phyloP scores from a whole-genome alignment of 2,113 vertebrate species.

The Chaenocephalus aceratus region DNA sequence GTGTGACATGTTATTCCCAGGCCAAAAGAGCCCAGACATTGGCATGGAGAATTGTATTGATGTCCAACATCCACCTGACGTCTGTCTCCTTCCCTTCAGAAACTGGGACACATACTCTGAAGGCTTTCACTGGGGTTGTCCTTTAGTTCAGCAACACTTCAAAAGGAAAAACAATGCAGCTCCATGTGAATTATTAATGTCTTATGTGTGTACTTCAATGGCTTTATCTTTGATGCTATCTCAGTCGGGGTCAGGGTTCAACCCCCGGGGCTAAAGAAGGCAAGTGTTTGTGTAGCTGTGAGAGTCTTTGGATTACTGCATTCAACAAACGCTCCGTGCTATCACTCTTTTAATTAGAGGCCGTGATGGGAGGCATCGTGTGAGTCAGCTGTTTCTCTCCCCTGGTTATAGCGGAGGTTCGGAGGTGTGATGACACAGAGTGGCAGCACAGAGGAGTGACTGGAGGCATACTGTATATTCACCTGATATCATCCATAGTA shows the following conservation, averaged over 20 bases:
- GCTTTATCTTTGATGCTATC: constrained; percentile 33
- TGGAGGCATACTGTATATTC: not conserved
- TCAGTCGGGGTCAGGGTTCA: constrained; percentile 43
- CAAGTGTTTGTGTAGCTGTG: not conserved
- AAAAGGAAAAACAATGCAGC: constrained; percentile 49
- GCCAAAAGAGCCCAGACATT: not conserved
- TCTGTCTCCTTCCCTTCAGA: not conserved
- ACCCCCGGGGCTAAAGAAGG: constrained; percentile 27
- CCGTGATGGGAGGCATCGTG: constrained; percentile 29
- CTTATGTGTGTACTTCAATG: constrained; percentile 54
- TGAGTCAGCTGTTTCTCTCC: constrained; percentile 64
- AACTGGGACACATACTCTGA: not conserved
- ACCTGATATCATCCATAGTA: not conserved
- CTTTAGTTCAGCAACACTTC: constrained; percentile 22
- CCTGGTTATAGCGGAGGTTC: constrained; percentile 16
- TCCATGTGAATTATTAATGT: constrained; percentile 71
- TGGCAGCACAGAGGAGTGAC: constrained; percentile 15
- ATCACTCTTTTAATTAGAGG: constrained; percentile 53
- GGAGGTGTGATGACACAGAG: constrained; percentile 28
- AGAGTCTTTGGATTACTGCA: constrained; percentile 34
- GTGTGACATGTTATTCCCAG: constrained; percentile 12
- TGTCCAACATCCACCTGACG: constrained; percentile 19
- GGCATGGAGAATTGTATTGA: not conserved
- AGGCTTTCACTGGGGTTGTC: constrained; percentile 10
- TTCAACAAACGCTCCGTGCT: constrained; percentile 31